Evolutionary conservation across 2,888 invertebrate species (phyloP).

Genomic region (Stegophylla sp.): DNA sequence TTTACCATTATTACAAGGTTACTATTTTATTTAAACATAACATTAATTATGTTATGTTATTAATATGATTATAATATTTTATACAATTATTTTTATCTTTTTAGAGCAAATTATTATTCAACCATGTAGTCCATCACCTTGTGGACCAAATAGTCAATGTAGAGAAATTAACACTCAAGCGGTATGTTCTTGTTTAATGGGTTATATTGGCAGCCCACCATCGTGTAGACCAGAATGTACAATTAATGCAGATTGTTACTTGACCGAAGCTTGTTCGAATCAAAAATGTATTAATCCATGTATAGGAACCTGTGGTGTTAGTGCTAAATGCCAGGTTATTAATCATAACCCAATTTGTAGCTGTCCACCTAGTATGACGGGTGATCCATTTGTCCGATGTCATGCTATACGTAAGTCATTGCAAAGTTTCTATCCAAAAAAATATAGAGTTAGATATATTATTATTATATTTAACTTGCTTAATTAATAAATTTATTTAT

Average conservation of each 20-base stretch:
- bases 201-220: slow-evolving; percentile 75
- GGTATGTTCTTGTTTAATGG: slow-evolving; percentile 73
- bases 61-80: neutral
- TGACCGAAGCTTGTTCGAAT: slow-evolving; percentile 74
- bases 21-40: neutral
- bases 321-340: slow-evolving; percentile 75
- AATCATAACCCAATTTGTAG: slow-evolving; percentile 78
- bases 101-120: slow-evolving; percentile 63
- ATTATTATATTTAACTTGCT: too few relatives aligned
- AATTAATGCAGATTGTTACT: slow-evolving; percentile 73
- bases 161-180: slow-evolving; percentile 67
- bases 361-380: slow-evolving; percentile 73
- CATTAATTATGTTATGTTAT: too few relatives aligned
- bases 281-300: slow-evolving; percentile 78
- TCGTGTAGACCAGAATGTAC: slow-evolving; percentile 77
- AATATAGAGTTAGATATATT: too few relatives aligned
- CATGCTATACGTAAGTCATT: slow-evolving; percentile 55
- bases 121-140: slow-evolving; percentile 72
- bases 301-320: slow-evolving; percentile 75
- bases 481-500: neutral
- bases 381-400: slow-evolving; percentile 73
- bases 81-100: neutral
- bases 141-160: slow-evolving; percentile 73
- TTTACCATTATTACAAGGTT: slow-evolving; percentile 64
- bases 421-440: neutral